phyloP scores from a whole-genome alignment of 2,888 invertebrate species.

The Phrixothrix hirtus region DNA sequence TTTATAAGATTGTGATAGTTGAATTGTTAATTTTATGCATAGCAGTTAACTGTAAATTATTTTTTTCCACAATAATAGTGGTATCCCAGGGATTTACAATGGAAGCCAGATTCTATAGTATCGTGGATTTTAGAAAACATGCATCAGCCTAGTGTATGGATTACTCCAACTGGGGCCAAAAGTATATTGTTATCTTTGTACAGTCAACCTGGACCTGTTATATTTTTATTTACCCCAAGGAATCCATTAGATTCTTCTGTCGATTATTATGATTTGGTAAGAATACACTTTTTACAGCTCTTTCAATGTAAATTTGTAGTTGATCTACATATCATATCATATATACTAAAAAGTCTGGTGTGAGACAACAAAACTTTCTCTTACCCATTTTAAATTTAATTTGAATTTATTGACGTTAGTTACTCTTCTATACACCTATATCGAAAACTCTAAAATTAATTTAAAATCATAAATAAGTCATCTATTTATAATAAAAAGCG shows the following conservation, averaged over 20 bases:
- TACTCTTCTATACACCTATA: too few species aligned
- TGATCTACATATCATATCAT: too few species aligned
- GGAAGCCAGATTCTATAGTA: constrained; percentile 59
- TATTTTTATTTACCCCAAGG: constrained; percentile 78
- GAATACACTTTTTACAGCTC: background rate
- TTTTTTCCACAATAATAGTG: too few species aligned
- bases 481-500: too few species aligned
- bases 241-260: constrained; percentile 69
- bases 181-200: constrained; percentile 63
- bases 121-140: constrained; percentile 67
- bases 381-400: too few species aligned
- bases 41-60: too few species aligned
- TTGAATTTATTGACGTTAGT: background rate
- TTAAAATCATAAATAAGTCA: too few species aligned
- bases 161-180: constrained; percentile 74
- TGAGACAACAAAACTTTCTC: too few species aligned
- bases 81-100: constrained; percentile 52
- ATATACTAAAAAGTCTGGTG: too few species aligned
- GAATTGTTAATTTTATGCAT: too few species aligned
- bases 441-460: too few species aligned
- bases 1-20: too few species aligned
- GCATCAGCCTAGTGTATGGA: constrained; percentile 67
- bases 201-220: constrained; percentile 69
- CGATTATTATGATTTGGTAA: constrained; percentile 73
- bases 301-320: constrained; percentile 10